Evolutionary conservation across 2,888 invertebrate genomes (phyloP), one percentile per base, ranked within the genome.

Genomic region (Nemoura dubitans): DNA sequence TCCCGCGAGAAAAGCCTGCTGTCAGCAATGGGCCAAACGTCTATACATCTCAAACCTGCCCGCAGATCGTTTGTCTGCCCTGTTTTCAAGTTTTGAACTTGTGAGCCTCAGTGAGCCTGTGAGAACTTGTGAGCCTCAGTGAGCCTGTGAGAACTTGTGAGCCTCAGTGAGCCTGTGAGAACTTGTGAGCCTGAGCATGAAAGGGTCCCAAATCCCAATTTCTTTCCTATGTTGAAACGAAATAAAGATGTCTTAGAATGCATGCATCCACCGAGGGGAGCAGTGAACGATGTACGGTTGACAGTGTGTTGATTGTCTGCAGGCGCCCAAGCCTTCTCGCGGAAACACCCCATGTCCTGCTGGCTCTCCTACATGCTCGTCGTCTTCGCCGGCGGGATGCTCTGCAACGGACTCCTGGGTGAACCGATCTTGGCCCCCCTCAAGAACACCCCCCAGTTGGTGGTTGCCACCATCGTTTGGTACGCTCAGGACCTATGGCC

Each of bases 361-460:
- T 99, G 99, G 99, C 93, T 99, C 88, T 98, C 99, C 80, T 98
- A 97, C 87, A 99, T 99, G 98, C 93, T 99, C 91, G 97, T 98
- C 88, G 98, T 99, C 90, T 99, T 99, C 93, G 97, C 99, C 88
- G 98, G 99, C 89, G 97, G 97, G 89, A 98, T 99, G 95, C 94
- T 99, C 88, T 97, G 97, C 90, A 98, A 98, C 92, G 97, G 97
- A 86, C 94, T 99, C 89, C 94, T 99, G 86, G 98, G 99, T 59
- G 99, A 99, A 93, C 98, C 99, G 14, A 95, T 98, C 89, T 93
- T 99, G 88, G 97, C 97, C 30, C 98, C 98, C 28, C 94, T 99
- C 88, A 99, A 99, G 92, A 98, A 98, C 92, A 97, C 98, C 87
- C 97, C 98, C 89, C 97, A 98, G 92, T 93, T 99, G 26, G 91